phyloP scores from a whole-genome alignment of 2,888 invertebrate species.

The Colletes collaris region DNA sequence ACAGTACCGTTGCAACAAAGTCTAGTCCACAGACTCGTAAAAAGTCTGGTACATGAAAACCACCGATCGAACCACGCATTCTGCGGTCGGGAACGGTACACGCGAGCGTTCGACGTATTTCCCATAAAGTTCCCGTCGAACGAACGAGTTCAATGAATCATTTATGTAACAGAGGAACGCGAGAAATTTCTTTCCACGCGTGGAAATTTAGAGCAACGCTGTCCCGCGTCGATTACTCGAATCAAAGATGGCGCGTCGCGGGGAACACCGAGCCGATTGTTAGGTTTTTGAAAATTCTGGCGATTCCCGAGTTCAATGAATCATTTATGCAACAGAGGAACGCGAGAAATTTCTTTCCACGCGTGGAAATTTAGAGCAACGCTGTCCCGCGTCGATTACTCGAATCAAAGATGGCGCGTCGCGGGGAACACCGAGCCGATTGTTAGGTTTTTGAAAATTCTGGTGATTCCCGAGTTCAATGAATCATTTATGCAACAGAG shows the following conservation, averaged over 20 bases:
- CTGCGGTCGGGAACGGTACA: slow-evolving; percentile 45
- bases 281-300: too few species aligned
- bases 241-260: too few species aligned
- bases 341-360: slow-evolving; percentile 18
- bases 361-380: neutral
- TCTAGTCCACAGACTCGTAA: slow-evolving; percentile 19
- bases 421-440: too few species aligned
- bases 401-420: too few species aligned
- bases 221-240: too few species aligned
- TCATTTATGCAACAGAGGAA: slow-evolving; percentile 12
- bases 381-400: too few species aligned
- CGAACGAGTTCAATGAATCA: slow-evolving; percentile 24
- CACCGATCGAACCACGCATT: slow-evolving; percentile 35
- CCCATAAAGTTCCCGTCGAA: neutral
- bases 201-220: neutral
- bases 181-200: slow-evolving; percentile 13
- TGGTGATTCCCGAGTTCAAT: neutral
- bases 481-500: slow-evolving; percentile 12
- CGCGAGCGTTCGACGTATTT: slow-evolving; percentile 16
- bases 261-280: too few species aligned
- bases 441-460: too few species aligned
- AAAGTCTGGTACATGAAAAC: slow-evolving; percentile 46
- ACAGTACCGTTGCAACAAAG: slow-evolving; percentile 45
- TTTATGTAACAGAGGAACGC: slow-evolving; percentile 15
- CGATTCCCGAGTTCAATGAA: slow-evolving; percentile 4